Conservation (phyloP, 2,888 invertebrate species). For the Reticulitermes lucifugus region DNA sequence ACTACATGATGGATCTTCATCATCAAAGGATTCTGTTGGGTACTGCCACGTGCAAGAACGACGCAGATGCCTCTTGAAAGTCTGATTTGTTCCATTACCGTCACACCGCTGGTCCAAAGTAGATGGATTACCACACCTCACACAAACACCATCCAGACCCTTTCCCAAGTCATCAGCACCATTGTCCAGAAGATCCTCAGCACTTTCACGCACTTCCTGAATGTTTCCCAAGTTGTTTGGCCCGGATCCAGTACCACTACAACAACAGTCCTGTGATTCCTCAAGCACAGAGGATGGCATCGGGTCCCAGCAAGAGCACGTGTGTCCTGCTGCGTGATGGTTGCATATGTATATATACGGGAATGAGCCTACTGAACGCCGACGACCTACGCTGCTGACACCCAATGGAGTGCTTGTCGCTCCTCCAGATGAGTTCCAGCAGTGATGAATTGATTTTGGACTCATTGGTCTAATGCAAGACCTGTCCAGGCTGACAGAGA, state of each 20-base stretch:
- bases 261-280: conserved; percentile 28
- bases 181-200: conserved; percentile 55
- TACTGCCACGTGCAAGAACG: conserved; percentile 59
- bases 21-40: conserved; percentile 58
- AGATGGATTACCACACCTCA: conserved; percentile 58
- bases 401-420: conserved; percentile 54
- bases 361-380: conserved; percentile 64
- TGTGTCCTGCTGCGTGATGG: conserved; percentile 64
- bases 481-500: background rate
- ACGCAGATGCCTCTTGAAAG: conserved; percentile 59
- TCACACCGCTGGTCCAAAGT: conserved; percentile 56
- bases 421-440: conserved; percentile 52
- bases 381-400: conserved; percentile 58
- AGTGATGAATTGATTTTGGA: conserved; percentile 57
- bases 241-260: conserved; percentile 8
- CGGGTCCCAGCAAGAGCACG: conserved; percentile 64
- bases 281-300: conserved; percentile 43
- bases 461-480: conserved; percentile 54
- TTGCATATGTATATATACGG: conserved; percentile 65
- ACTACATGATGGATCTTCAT: conserved; percentile 45
- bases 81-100: conserved; percentile 55
- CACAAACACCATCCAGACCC: conserved; percentile 36
- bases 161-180: conserved; percentile 29
- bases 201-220: conserved; percentile 65
- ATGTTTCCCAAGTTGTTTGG: conserved; percentile 61